Evolutionary conservation across 2,113 vertebrate species (phyloP), one percentile per base, ranked within the genome.

Genomic region (Esox niger): DNA sequence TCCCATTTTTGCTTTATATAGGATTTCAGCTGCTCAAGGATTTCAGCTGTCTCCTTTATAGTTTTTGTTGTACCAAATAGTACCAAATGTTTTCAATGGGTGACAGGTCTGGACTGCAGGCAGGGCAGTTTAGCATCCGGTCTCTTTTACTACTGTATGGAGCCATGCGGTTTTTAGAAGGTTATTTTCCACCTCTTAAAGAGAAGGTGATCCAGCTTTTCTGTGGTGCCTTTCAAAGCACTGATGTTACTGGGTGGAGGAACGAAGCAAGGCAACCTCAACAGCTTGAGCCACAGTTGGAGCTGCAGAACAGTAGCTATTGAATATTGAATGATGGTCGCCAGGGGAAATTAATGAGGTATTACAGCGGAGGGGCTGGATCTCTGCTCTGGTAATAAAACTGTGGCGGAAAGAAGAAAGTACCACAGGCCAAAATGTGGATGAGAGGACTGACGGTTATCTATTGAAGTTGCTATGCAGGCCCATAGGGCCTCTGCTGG

Each of bases 281-380:
- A 72, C 71, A 17, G 73, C 77, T 79, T 71, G 64, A 82, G 76
- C 80, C 68, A 73, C 68, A 75, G 82, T 76, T 64, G 66, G 63
- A 68, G 77, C 74, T 47, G 62, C 73, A 75, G 72, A 82, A 79
- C 75, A 77, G 64, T 69, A 66, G 76, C 77, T 81, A 79, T 80
- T 88, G 90, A 87, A 89, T 90, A 87, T 86, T 89, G 82, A 88
- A 84, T 84, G 80, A 89, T 82, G 79, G 64, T 72, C 61, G 79
- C 69, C 76, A 0, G 66, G 89, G 89, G 90, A 92, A 91, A 91
- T 88, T 83, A 89, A 86, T 79, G 67, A 64, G 66, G 74, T 74
- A 82, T 81, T 82, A 73, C 69, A 84, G 83, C 75, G 73, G 82
- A 81, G 62, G 47, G 74, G 63, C 77, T 69, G 59, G 23, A 75